Evolutionary conservation across 2,888 invertebrate genomes (phyloP).

Genomic region (Tenthredo amoena): DNA sequence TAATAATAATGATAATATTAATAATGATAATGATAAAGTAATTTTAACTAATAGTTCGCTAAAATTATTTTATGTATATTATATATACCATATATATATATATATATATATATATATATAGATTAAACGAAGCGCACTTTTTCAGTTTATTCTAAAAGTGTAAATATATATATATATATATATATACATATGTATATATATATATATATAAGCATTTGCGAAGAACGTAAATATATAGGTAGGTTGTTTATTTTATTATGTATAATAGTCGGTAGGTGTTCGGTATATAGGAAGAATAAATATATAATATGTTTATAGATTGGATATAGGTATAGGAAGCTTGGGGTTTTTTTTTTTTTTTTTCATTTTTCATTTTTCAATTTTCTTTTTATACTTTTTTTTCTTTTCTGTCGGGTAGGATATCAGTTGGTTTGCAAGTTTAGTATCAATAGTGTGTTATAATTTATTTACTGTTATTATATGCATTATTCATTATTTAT

Average conservation of each 20-base stretch:
- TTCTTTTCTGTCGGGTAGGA: slow-evolving; percentile 29
- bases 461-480: slow-evolving; percentile 20
- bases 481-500: background rate
- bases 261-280: slow-evolving; percentile 25
- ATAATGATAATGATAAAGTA: background rate
- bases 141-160: slow-evolving; percentile 28
- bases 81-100: background rate
- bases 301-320: background rate
- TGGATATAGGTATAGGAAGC: slow-evolving; percentile 23
- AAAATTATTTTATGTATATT: background rate
- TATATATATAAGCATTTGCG: slow-evolving; percentile 4
- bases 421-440: slow-evolving; percentile 55
- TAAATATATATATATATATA: background rate
- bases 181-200: background rate
- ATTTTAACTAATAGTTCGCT: background rate
- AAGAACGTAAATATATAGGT: slow-evolving; percentile 1
- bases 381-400: slow-evolving; percentile 53
- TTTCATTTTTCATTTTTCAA: slow-evolving; percentile 55
- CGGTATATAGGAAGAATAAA: slow-evolving; percentile 34
- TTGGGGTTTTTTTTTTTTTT: slow-evolving; percentile 57
- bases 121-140: slow-evolving; percentile 29
- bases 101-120: background rate
- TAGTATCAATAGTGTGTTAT: slow-evolving; percentile 38
- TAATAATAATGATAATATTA: background rate
- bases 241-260: background rate